These are phyloP conservation scores for Oxytorus armatus DNA, from an alignment of 2,888 invertebrate genomes.

Conservation along the genomic window DNA sequence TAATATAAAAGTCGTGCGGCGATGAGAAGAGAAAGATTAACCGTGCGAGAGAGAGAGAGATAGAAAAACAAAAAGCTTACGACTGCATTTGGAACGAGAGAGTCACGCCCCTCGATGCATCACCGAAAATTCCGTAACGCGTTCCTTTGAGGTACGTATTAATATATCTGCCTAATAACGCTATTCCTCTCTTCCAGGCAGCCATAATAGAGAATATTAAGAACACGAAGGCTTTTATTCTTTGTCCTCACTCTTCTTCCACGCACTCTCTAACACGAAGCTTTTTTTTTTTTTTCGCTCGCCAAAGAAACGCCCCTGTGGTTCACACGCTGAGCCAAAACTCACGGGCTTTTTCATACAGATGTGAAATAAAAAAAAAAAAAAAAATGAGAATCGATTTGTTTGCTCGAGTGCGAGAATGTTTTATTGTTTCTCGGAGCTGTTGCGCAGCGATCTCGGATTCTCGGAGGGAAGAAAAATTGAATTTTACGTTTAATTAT, in stretches of 20 bases:
- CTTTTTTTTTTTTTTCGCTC: conserved; percentile 22
- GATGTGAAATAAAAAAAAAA: too few relatives aligned
- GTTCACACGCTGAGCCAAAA: conserved; percentile 30
- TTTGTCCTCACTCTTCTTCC: conserved; percentile 58
- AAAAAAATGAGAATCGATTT: conserved; percentile 61
- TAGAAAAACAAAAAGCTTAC: conserved; percentile 25
- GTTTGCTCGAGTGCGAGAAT: conserved; percentile 64
- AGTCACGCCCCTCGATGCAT: conserved; percentile 83
- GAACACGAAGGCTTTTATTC: conserved; percentile 54
- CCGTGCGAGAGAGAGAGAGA: conserved; percentile 6
- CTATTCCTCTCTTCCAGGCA: conserved; percentile 13
- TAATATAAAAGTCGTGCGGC: conserved; percentile 51
- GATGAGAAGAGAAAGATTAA: conserved; percentile 58
- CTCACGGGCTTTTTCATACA: neutral
- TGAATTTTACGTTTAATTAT: conserved; percentile 33
- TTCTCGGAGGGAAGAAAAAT: conserved; percentile 44
- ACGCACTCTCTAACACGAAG: conserved; percentile 34
- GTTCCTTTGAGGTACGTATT: conserved; percentile 23
- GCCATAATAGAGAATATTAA: conserved; percentile 53
- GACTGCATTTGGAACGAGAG: conserved; percentile 16
- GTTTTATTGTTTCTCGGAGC: conserved; percentile 60
- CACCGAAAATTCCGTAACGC: conserved; percentile 69
- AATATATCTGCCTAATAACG: conserved; percentile 41
- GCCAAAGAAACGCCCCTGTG: conserved; percentile 52
- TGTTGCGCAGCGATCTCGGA: neutral